Conservation (phyloP, 1,140 invertebrate species). For the Drosophila insularis region DNA sequence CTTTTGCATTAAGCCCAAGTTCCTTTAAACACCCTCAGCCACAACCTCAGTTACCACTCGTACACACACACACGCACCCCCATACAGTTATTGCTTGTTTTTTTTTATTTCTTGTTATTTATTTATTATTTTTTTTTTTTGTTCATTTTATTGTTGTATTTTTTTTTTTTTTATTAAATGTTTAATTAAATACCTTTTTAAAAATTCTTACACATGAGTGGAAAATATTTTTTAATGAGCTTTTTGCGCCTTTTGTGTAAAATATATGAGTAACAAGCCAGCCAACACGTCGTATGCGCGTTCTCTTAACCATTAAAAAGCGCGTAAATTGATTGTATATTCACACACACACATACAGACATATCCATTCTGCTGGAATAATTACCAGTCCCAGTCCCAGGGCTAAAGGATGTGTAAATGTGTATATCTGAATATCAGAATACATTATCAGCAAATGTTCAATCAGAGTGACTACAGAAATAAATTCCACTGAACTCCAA, state of each 20-base stretch:
- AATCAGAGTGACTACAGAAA: conserved; percentile 10
- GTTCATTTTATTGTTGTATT: background rate
- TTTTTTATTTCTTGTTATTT: conserved; percentile 24
- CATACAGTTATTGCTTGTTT: too few species aligned
- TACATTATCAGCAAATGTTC: conserved; percentile 15
- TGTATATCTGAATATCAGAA: conserved; percentile 22
- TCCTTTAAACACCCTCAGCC: background rate
- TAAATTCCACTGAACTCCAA: background rate
- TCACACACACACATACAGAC: conserved; percentile 1
- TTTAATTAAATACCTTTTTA: conserved; percentile 79
- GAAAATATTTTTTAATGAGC: conserved; percentile 78
- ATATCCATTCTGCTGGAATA: conserved; percentile 26
- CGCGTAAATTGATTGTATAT: conserved; percentile 57
- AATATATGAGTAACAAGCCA: conserved; percentile 22
- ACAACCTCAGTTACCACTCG: background rate
- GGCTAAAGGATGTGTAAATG: conserved; percentile 25
- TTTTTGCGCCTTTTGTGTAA: conserved; percentile 62
- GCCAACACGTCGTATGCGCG: conserved; percentile 51
- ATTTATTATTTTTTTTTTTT: conserved; percentile 49
- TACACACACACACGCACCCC: too few species aligned
- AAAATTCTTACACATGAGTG: conserved; percentile 68
- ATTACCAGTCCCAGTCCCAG: conserved; percentile 47
- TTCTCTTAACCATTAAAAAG: conserved; percentile 48
- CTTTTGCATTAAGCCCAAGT: conserved; percentile 67
- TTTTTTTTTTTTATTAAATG: conserved; percentile 69